These are phyloP conservation scores for Clanis bilineata DNA, from an alignment of 2,888 invertebrate species.

Conservation along the genomic window DNA sequence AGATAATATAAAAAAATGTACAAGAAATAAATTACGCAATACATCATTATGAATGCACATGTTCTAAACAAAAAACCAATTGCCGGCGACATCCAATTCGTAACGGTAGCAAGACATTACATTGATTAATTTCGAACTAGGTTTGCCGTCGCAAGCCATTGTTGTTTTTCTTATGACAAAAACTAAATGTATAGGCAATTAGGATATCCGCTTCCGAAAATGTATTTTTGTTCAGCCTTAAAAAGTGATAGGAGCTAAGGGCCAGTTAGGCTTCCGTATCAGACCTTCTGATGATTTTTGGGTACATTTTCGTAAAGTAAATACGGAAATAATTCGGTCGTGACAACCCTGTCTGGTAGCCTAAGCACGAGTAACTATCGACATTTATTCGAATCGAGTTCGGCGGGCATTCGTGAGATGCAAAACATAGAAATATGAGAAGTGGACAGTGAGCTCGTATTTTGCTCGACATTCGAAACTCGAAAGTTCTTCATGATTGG, in stretches of 20 bases:
- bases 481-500: no score
- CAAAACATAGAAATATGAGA: no score
- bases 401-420: no score
- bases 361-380: no score
- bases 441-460: no score
- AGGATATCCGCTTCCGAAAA: conserved; percentile 14
- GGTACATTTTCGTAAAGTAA: not conserved
- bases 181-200: not conserved
- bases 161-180: not conserved
- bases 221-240: conserved; percentile 6
- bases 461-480: no score
- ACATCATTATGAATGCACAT: not conserved
- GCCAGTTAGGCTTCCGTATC: not conserved
- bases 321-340: not conserved
- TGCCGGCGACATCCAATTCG: not conserved
- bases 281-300: not conserved
- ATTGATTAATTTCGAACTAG: not conserved
- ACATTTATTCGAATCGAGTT: no score
- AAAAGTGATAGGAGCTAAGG: not conserved
- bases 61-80: not conserved
- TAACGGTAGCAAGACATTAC: not conserved
- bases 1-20: no score
- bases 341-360: not conserved
- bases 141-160: not conserved
- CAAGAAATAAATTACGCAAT: not conserved